Evolutionary conservation across 2,113 vertebrate species (phyloP).

Genomic region (Maccullochella peelii): DNA sequence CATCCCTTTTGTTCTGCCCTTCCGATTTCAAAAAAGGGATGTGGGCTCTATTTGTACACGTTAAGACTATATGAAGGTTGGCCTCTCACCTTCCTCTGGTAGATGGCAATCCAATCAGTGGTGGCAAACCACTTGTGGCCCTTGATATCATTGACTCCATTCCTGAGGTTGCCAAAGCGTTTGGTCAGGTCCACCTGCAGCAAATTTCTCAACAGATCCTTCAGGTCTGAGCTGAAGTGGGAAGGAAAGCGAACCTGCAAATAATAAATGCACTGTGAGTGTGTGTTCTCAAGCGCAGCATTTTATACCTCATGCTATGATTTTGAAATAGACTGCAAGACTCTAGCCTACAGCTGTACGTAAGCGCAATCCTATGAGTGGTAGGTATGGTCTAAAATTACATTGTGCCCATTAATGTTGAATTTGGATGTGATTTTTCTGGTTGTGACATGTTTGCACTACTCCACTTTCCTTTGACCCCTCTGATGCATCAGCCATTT

Average conservation of each 20-base stretch:
- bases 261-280: neutral
- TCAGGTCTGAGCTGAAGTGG: constrained; percentile 95
- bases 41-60: constrained; percentile 8
- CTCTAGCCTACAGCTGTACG: neutral
- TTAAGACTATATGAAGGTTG: neutral
- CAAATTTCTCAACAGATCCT: constrained; percentile 93
- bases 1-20: neutral
- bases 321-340: constrained; percentile 1
- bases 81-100: constrained; percentile 91
- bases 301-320: neutral
- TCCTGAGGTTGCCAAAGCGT: constrained; percentile 95
- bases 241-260: constrained; percentile 91
- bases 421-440: neutral
- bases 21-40: neutral
- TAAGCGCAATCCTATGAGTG: neutral
- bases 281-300: neutral
- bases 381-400: neutral
- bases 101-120: constrained; percentile 96
- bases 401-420: neutral
- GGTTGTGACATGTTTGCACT: constrained; percentile 5
- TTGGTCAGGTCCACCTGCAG: constrained; percentile 96
- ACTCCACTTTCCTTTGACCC: neutral
- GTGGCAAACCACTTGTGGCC: constrained; percentile 95
- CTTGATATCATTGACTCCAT: constrained; percentile 95
- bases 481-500: neutral